A percentile compares a stretch with the other conserved stretches of the same genome.
Evolutionary conservation across 2,113 vertebrate species (phyloP).

Genomic region (Octodon degus): DNA sequence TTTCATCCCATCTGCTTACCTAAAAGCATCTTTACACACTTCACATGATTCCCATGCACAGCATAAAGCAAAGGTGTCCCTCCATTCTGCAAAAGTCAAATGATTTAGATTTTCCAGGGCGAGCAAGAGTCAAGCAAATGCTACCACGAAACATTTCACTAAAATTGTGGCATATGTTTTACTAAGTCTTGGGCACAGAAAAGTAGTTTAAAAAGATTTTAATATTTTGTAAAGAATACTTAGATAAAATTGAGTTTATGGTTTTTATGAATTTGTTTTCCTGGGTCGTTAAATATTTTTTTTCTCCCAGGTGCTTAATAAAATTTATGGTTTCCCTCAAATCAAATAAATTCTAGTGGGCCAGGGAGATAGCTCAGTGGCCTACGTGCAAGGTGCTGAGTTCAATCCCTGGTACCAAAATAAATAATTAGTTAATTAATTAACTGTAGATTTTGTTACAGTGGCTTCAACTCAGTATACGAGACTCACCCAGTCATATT

Average conservation of each 20-base stretch:
- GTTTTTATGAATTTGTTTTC: constrained; percentile 46
- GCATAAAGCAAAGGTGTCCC: constrained; percentile 97
- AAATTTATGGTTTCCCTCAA: constrained; percentile 9
- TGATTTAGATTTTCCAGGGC: background rate
- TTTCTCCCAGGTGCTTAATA: constrained; percentile 30
- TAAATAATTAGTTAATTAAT: no score
- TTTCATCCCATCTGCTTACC: constrained; percentile 86
- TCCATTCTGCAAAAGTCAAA: constrained; percentile 92
- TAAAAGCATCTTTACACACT: constrained; percentile 96
- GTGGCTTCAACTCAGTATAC: background rate
- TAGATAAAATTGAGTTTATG: constrained; percentile 38
- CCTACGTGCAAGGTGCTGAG: no score
- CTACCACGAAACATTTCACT: background rate
- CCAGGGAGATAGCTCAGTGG: no score
- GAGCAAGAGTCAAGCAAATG: background rate
- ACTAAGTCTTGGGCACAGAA: background rate
- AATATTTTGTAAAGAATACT: constrained; percentile 17
- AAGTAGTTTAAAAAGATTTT: constrained; percentile 39
- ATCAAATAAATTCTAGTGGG: constrained; percentile 11
- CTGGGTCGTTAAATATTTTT: background rate
- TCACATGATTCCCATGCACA: constrained; percentile 98
- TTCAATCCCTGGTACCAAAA: no score
- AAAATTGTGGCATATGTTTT: background rate
- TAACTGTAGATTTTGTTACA: background rate
- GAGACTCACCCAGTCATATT: constrained; percentile 96